Conservation (phyloP, 2,113 vertebrate species). For the Helogale parvula region DNA sequence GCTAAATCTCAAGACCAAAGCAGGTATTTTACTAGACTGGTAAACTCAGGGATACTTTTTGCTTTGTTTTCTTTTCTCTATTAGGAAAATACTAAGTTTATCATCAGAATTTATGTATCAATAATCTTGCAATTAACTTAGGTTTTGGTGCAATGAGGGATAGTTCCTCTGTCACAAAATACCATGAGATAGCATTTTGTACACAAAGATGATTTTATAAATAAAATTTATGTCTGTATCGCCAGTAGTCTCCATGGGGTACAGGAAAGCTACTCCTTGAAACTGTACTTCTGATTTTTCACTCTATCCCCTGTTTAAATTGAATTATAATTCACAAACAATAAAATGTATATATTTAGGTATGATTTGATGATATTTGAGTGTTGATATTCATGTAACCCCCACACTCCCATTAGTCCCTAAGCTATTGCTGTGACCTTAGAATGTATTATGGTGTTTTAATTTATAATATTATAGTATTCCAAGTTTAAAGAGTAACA, state of each 20-base stretch:
- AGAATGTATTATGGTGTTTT: background rate
- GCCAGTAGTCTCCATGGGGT: background rate
- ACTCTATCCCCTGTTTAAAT: background rate
- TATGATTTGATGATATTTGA: background rate
- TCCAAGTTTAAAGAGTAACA: slow-evolving; percentile 24
- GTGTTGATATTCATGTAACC: background rate
- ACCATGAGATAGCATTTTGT: background rate
- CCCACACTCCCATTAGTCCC: background rate
- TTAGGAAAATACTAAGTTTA: background rate
- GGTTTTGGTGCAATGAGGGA: background rate
- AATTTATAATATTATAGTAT: background rate
- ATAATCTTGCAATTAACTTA: background rate
- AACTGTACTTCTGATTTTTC: background rate
- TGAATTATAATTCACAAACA: background rate
- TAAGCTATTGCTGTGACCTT: background rate
- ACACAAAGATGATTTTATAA: background rate
- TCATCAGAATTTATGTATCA: background rate
- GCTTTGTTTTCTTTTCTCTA: slow-evolving; percentile 12
- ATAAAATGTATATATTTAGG: background rate
- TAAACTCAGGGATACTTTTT: background rate
- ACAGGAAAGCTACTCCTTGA: background rate
- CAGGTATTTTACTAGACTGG: background rate
- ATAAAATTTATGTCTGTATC: background rate
- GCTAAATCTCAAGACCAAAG: slow-evolving; percentile 18
- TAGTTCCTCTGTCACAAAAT: background rate